Percentiles rank a stretch among this genome's conserved stretches.
These are phyloP conservation scores for Holothuria glaberrima DNA, from an alignment of 35 echinoderm and acorn worm species.

Conservation along the genomic window DNA sequence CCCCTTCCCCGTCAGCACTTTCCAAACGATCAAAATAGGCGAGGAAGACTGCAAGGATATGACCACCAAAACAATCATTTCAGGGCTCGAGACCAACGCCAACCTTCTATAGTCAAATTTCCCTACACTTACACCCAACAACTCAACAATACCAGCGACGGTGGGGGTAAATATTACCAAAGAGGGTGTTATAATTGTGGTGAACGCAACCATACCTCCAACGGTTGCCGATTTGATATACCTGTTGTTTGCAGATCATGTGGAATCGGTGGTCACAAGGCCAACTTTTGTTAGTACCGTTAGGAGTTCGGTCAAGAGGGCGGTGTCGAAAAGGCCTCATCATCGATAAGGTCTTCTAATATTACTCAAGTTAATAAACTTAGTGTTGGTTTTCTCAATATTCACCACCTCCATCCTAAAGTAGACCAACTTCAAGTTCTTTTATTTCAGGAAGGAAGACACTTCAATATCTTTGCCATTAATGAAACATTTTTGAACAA, in stretches of 20 bases:
- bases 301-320: not conserved
- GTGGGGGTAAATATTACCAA: not conserved
- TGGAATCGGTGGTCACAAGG: not conserved
- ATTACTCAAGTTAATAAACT: slow-evolving; percentile 11
- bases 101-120: not conserved
- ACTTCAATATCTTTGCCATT: not conserved
- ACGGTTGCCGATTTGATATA: slow-evolving; percentile 8
- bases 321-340: not conserved
- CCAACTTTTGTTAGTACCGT: not conserved
- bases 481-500: slow-evolving; percentile 23
- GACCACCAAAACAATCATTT: too few relatives aligned
- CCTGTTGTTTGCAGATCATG: slow-evolving; percentile 15
- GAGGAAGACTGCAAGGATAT: not conserved
- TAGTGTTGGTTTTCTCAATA: slow-evolving; percentile 2
- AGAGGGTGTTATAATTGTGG: not conserved
- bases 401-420: slow-evolving; percentile 26
- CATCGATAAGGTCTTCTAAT: not conserved
- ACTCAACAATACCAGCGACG: not conserved
- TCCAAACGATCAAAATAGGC: not conserved
- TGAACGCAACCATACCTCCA: slow-evolving; percentile 4
- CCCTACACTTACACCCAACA: not conserved
- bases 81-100: not conserved
- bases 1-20: not conserved
- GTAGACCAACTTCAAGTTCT: slow-evolving; percentile 13
- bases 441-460: not conserved